Base-by-base conservation (phyloP, 1,140 invertebrate species). In the Macrosteles quadrilineatus region DNA sequence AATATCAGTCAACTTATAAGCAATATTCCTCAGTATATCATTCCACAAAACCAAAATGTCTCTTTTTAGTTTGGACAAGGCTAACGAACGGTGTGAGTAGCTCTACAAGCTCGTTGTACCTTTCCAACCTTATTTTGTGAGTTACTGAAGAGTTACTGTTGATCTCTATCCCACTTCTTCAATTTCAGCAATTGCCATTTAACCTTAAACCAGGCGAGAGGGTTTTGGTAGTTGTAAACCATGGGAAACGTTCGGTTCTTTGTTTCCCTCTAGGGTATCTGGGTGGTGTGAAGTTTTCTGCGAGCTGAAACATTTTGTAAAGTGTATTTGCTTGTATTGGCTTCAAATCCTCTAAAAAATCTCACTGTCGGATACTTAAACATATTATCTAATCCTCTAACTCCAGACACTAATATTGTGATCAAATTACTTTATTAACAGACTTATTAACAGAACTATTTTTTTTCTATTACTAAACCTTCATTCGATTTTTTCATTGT, bases 41-140 rank as follows among this genome's bases (percentile, higher is more conserved):
- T 59, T 59, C 55, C 55, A 59, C 21, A 59, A 23, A 12, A 59
- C 55, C 25, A 59, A 23, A 59, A 59, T 59, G 55, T 59, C 55
- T 29, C 55, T 25, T n/a, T 23, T 59, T 23, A 59, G 25, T 30
- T 59, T 59, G 2, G 55, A 59, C 25, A 59, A 25, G 6, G 55
- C 55, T 6, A 11, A 27, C 9, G 55, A 11, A 27, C 9, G 55
- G 55, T 2, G 55, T 59, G 25, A 59, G 55, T n/a, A 59, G 6
- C 2, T 25, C 55, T 25, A 27, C 25, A 6, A 59, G 55, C 3
- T 59, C 55, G 4, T 59, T 23, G 27, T 27, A 59, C 2, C 27
- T 25, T 29, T 59, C 27, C 3, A 27, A n/a, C 9, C 25, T 59
- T 25, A 59, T 23, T 27, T 27, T 27, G 9, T 29, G 12, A 14